Conservation (phyloP, 2,888 invertebrate species). For the Eupelmus urozonus region DNA sequence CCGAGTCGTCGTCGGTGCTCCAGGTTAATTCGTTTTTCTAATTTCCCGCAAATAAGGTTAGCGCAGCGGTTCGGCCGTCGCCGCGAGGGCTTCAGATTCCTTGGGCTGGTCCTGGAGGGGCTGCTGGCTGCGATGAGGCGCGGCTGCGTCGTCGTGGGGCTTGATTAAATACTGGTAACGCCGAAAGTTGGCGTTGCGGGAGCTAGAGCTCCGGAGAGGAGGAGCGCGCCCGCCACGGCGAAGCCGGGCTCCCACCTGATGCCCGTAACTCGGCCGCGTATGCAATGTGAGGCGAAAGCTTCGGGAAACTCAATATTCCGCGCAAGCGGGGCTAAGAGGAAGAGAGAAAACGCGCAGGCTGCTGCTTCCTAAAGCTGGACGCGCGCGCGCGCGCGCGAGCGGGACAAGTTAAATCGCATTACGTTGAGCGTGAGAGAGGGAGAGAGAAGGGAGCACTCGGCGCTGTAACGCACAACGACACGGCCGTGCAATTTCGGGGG, state of each 20-base stretch:
- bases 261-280: slow-evolving; percentile 27
- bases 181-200: slow-evolving; percentile 49
- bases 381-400: slow-evolving; percentile 23
- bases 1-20: too few relatives aligned
- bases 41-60: slow-evolving; percentile 21
- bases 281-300: slow-evolving; percentile 29
- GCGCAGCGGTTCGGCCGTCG: neutral
- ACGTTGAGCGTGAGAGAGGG: too few relatives aligned
- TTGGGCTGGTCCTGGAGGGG: neutral
- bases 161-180: slow-evolving; percentile 53
- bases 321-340: too few relatives aligned
- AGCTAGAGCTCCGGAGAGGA: neutral
- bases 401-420: slow-evolving; percentile 58
- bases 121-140: neutral
- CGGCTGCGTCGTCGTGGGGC: slow-evolving; percentile 2
- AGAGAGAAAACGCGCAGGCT: too few relatives aligned
- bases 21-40: neutral
- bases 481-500: slow-evolving; percentile 31
- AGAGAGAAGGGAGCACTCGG: neutral
- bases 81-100: slow-evolving; percentile 19
- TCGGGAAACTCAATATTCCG: slow-evolving; percentile 58
- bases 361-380: too few relatives aligned
- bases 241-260: slow-evolving; percentile 34
- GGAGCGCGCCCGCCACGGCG: slow-evolving; percentile 1
- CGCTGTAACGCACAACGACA: slow-evolving; percentile 12